These are phyloP conservation scores for Rhamphomyia laevipes DNA, from an alignment of 2,888 invertebrate genomes.

Conservation along the genomic window DNA sequence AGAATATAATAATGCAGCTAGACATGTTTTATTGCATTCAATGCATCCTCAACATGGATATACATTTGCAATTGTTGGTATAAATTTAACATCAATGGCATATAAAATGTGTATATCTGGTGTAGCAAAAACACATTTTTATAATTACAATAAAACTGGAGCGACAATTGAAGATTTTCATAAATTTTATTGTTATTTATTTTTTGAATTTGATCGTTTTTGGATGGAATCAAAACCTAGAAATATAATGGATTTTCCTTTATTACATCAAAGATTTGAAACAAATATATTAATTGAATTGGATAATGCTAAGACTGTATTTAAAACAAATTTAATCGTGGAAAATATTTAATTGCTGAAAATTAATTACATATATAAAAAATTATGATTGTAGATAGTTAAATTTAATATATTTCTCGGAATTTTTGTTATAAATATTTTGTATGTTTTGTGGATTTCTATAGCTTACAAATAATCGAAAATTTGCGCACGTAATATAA, in stretches of 20 bases:
- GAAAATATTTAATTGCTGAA: slow-evolving; percentile 48
- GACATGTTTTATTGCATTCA: slow-evolving; percentile 75
- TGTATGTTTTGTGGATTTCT: too few relatives aligned
- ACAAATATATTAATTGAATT: slow-evolving; percentile 54
- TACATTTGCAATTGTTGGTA: slow-evolving; percentile 84
- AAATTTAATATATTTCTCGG: too few relatives aligned
- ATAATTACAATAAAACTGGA: slow-evolving; percentile 59
- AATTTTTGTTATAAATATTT: too few relatives aligned
- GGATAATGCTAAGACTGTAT: slow-evolving; percentile 55
- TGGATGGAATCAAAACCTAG: slow-evolving; percentile 87
- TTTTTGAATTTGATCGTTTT: slow-evolving; percentile 87
- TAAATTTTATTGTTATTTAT: slow-evolving; percentile 84
- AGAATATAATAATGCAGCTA: slow-evolving; percentile 67
- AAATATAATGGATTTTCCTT: slow-evolving; percentile 92
- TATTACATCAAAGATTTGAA: slow-evolving; percentile 76
- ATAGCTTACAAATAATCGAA: too few relatives aligned
- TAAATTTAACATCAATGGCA: slow-evolving; percentile 88
- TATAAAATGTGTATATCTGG: slow-evolving; percentile 69
- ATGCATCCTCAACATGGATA: slow-evolving; percentile 83
- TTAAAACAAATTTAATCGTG: slow-evolving; percentile 68
- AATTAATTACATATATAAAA: too few relatives aligned
- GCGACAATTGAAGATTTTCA: slow-evolving; percentile 71
- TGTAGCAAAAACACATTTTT: slow-evolving; percentile 81
- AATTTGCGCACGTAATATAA: too few relatives aligned
- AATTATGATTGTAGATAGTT: too few relatives aligned